phyloP scores from a whole-genome alignment of 1,140 invertebrate species.

The Caenorhabditis elegans region DNA sequence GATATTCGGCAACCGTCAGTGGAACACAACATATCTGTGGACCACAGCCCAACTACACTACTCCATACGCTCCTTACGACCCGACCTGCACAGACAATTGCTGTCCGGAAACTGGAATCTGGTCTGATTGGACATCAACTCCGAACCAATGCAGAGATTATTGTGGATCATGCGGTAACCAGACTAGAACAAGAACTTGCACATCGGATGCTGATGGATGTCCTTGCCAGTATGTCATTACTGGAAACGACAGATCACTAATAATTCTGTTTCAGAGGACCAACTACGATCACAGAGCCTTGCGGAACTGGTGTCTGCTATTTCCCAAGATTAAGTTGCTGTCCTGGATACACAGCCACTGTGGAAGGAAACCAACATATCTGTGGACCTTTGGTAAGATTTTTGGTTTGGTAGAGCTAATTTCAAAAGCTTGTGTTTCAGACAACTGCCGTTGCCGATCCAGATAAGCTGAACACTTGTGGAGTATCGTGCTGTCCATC shows the following conservation, averaged over 20 bases:
- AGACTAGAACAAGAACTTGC: not conserved
- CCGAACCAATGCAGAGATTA: slow-evolving; percentile 15
- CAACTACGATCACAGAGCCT: not conserved
- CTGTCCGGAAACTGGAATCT: slow-evolving; percentile 16
- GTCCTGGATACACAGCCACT: not conserved
- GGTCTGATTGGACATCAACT: not conserved
- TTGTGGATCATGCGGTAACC: slow-evolving; percentile 18
- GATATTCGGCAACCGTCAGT: not conserved
- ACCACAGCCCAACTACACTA: slow-evolving; percentile 44
- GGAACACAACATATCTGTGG: not conserved
- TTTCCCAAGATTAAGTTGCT: slow-evolving; percentile 19
- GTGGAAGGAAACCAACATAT: not conserved
- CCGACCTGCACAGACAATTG: not conserved
- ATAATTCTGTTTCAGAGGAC: not conserved
- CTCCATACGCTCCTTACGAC: slow-evolving; percentile 27
- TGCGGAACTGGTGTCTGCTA: slow-evolving; percentile 11
- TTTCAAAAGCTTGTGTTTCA: not conserved
- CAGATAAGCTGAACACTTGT: slow-evolving; percentile 27
- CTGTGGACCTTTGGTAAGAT: slow-evolving; percentile 8
- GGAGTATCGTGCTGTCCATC: slow-evolving; percentile 7
- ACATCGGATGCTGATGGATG: not conserved
- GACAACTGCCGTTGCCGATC: not conserved
- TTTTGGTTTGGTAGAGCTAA: not conserved
- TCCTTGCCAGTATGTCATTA: not conserved
- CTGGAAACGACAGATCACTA: not conserved